phyloP scores from a whole-genome alignment of 2,797 vertebrate genomes.

The Myotis findleyi region DNA sequence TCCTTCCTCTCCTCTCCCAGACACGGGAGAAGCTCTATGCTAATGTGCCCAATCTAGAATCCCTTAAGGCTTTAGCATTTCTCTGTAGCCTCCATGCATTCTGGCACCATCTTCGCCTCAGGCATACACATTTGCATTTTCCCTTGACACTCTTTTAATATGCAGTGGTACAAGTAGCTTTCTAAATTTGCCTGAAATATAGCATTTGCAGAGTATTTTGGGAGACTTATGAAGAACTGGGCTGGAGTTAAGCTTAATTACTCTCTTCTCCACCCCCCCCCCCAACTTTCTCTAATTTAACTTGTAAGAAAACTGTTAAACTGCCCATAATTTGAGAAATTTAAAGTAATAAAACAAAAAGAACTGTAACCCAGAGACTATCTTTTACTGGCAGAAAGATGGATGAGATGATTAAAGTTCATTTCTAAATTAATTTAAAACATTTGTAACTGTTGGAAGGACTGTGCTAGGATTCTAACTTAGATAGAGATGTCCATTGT shows the following conservation, averaged over 20 bases:
- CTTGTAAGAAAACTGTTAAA: constrained; percentile 70
- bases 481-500: background rate
- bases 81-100: constrained; percentile 51
- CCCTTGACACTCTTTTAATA: constrained; percentile 77
- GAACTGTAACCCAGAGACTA: constrained; percentile 52
- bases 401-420: constrained; percentile 38
- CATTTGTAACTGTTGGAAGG: background rate
- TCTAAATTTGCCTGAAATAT: constrained; percentile 77
- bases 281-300: constrained; percentile 24
- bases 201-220: constrained; percentile 75
- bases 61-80: constrained; percentile 36
- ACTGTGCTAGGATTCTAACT: background rate
- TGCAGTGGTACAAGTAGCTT: constrained; percentile 72
- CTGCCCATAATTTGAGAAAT: constrained; percentile 60
- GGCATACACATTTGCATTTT: constrained; percentile 79
- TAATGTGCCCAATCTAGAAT: constrained; percentile 44
- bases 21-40: background rate
- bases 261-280: background rate
- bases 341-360: constrained; percentile 66
- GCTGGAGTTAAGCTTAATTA: constrained; percentile 73
- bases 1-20: background rate
- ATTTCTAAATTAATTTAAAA: constrained; percentile 66
- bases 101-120: constrained; percentile 71
- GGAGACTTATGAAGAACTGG: constrained; percentile 60
- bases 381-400: constrained; percentile 41